Evolutionary conservation across 53 echinoderm and acorn worm genomes (phyloP), one percentile per base, ranked within the genome.

Genomic region (Stichopus horrens): DNA sequence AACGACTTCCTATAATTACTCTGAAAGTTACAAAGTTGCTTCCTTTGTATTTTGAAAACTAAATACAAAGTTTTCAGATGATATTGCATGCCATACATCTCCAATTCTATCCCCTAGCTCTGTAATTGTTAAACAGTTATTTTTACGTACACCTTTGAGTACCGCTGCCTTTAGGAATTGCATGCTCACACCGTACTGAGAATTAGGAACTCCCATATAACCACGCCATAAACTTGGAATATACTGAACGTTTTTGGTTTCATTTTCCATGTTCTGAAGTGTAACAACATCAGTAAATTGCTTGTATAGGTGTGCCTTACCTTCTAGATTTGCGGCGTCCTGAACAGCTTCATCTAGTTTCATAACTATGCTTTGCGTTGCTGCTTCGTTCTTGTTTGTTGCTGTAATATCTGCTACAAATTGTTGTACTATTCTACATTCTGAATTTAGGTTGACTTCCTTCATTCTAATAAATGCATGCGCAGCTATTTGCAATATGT

Each of bases 351-450:
- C 83, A 60, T 83, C 83, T 6, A 83, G 63, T 57, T 83, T 83
- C 8, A 83, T n/a, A 5, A 83, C 9, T 13, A 83, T 83, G 51
- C 58, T 83, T 58, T 58, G 58, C 63, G 20, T 83, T 57, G 58
- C 21, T 11, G 83, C 54, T 83, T 83, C 83, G 37, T 83, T 83
- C 23, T 20, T 63, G 21, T 7, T 23, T 9, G 21, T 53, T 22
- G 65, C 65, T 14, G 9, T n/a, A 58, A 23, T 65, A 20, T 85
- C 85, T 8, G 85, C 85, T 14, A 85, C 85, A 85, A 85, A 65
- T 58, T 85, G 85, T 37, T 85, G 85, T 7, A 85, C 23, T 63
- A 85, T 65, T 85, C 85, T 7, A 85, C 85, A 85, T 23, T 85
- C 67, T 21, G 65, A 14, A 4, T 23, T 20, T 20, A 85, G 67